phyloP scores from a whole-genome alignment of 2,888 invertebrate species.

The Epiblema foenella region DNA sequence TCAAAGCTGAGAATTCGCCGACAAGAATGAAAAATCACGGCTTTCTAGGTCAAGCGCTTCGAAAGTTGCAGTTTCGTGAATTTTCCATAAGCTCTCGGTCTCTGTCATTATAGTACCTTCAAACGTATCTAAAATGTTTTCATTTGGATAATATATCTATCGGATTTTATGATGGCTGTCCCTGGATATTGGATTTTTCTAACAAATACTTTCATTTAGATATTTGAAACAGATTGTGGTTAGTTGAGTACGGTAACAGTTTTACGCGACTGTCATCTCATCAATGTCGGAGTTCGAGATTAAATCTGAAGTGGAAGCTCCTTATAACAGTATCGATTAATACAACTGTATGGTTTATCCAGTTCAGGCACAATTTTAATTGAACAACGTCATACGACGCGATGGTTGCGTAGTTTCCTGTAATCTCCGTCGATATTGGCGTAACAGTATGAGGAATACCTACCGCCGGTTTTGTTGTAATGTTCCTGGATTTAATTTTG shows the following conservation, averaged over 20 bases:
- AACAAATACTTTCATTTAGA: neutral
- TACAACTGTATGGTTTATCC: constrained; percentile 1
- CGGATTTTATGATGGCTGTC: constrained; percentile 3
- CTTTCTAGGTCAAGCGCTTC: constrained; percentile 41
- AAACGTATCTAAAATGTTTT: neutral
- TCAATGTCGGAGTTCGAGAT: constrained; percentile 5
- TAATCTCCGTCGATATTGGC: constrained; percentile 28
- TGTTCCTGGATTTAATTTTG: constrained; percentile 19
- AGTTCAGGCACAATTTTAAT: constrained; percentile 19
- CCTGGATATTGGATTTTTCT: neutral
- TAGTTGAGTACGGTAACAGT: constrained; percentile 16
- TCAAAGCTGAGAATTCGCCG: constrained; percentile 18
- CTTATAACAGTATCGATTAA: neutral
- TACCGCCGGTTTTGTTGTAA: constrained; percentile 13
- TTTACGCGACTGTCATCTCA: constrained; percentile 8
- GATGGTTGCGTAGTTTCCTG: constrained; percentile 33
- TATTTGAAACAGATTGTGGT: constrained; percentile 25
- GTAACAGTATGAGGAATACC: constrained; percentile 27
- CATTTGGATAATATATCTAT: constrained; percentile 4
- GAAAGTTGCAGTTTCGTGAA: constrained; percentile 41
- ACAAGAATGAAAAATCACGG: constrained; percentile 26
- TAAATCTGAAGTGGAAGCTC: neutral
- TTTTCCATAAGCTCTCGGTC: constrained; percentile 34
- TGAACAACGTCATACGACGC: constrained; percentile 14
- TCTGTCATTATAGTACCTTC: constrained; percentile 9